Conservation (phyloP, 2,888 invertebrate species). For the Phlogophora meticulosa region DNA sequence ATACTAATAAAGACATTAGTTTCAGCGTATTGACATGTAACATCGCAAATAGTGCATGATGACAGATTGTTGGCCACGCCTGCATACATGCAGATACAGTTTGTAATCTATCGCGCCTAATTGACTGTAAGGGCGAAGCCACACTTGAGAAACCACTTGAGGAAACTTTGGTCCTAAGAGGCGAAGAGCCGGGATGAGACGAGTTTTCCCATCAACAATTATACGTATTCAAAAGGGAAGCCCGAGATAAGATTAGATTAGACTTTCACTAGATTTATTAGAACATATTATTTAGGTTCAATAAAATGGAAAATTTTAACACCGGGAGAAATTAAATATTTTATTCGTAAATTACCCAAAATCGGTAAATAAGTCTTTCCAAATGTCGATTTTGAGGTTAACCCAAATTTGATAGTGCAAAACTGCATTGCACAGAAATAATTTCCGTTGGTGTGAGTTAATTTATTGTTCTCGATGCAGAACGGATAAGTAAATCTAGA, state of each 20-base stretch:
- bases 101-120: conserved; percentile 45
- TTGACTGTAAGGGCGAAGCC: conserved; percentile 38
- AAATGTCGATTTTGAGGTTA: too few relatives aligned
- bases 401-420: too few relatives aligned
- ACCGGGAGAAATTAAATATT: not conserved
- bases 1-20: conserved; percentile 25
- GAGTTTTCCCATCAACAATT: not conserved
- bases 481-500: conserved; percentile 29
- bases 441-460: not conserved
- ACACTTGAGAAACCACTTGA: conserved; percentile 32
- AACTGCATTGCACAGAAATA: not conserved
- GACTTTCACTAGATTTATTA: not conserved
- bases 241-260: not conserved
- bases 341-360: too few relatives aligned
- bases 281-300: not conserved
- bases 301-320: not conserved
- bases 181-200: not conserved
- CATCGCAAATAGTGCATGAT: conserved; percentile 53
- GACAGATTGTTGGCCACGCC: conserved; percentile 46
- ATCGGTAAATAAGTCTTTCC: not conserved
- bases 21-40: conserved; percentile 11
- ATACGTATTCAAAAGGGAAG: not conserved
- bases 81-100: conserved; percentile 39
- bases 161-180: conserved; percentile 19
- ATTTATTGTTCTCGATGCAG: conserved; percentile 13